Conservation (phyloP, 2,113 vertebrate species). For the Sapajus apella region DNA sequence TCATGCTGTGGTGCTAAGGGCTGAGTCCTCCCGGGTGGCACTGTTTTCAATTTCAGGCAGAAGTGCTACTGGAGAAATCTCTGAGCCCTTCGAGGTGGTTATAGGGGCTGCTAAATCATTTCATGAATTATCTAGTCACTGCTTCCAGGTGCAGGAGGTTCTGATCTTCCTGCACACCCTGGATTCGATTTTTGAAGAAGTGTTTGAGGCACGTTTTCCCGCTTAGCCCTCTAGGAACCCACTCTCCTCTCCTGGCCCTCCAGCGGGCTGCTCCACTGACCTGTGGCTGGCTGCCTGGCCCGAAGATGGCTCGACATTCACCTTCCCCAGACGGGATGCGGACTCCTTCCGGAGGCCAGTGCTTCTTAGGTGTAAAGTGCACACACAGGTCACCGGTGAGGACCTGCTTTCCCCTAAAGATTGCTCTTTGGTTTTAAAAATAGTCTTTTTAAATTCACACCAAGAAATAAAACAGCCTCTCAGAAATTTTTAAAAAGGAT, state of each 20-base stretch:
- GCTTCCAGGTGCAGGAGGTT: not conserved
- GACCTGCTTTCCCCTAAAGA: not conserved
- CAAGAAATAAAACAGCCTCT: not conserved
- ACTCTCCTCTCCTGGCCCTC: not conserved
- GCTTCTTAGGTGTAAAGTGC: not conserved
- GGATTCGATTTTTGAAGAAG: not conserved
- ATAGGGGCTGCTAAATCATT: not conserved
- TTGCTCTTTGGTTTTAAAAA: constrained; percentile 51
- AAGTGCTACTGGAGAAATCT: not conserved
- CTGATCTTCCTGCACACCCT: not conserved
- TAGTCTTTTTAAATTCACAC: constrained; percentile 23
- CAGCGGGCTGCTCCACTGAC: not conserved
- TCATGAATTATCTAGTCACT: not conserved
- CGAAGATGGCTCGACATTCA: not conserved
- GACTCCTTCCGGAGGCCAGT: not conserved
- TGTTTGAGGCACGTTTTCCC: constrained; percentile 52
- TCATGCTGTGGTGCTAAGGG: not conserved
- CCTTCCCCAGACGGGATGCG: not conserved
- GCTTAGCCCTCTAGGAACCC: not conserved
- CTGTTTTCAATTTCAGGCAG: not conserved
- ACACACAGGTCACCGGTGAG: not conserved
- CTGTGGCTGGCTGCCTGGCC: not conserved
- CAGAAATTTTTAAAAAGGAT: constrained; percentile 28
- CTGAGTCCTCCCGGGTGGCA: not conserved
- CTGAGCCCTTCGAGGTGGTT: not conserved